Percentiles rank a stretch among this genome's conserved stretches.
Evolutionary conservation across 2,113 vertebrate genomes (phyloP).

Genomic region (Centropus bengalensis): DNA sequence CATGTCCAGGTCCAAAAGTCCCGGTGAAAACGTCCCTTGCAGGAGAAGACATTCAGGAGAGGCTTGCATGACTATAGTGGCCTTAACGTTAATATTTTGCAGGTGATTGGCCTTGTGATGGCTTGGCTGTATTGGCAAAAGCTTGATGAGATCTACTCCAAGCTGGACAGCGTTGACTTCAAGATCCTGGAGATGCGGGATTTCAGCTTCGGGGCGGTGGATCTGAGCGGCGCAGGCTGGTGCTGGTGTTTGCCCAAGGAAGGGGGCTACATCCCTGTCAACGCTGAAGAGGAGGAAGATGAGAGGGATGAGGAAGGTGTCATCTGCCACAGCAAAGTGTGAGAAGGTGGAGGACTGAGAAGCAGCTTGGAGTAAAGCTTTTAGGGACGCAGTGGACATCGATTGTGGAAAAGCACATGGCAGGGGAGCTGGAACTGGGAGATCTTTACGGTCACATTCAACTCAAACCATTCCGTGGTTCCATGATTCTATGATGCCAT

Average conservation of each 20-base stretch:
- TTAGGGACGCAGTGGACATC: rapidly evolving
- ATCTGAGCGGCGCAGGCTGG: constrained; percentile 86
- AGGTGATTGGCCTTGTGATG: constrained; percentile 85
- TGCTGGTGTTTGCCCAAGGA: constrained; percentile 89
- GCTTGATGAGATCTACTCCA: constrained; percentile 81
- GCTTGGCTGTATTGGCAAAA: constrained; percentile 88
- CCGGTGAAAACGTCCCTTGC: no score
- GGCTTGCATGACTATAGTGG: rapidly evolving
- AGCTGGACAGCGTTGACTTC: constrained; percentile 83
- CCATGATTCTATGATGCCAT: rapidly evolving
- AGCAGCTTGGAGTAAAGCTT: not conserved
- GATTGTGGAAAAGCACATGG: not conserved
- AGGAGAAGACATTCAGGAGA: not conserved
- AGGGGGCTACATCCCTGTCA: constrained; percentile 85
- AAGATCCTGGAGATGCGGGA: constrained; percentile 64
- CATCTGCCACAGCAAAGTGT: not conserved
- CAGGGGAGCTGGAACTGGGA: no score
- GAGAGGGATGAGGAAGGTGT: not conserved
- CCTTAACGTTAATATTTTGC: not conserved
- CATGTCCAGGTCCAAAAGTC: no score
- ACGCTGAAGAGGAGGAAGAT: not conserved
- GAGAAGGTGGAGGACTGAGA: not conserved
- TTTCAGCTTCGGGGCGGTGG: constrained; percentile 75
- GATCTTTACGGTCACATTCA: no score
- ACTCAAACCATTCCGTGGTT: no score